Evolutionary conservation across 2,888 invertebrate genomes (phyloP), one percentile per base, ranked within the genome.

Genomic region (Scaeva pyrastri): DNA sequence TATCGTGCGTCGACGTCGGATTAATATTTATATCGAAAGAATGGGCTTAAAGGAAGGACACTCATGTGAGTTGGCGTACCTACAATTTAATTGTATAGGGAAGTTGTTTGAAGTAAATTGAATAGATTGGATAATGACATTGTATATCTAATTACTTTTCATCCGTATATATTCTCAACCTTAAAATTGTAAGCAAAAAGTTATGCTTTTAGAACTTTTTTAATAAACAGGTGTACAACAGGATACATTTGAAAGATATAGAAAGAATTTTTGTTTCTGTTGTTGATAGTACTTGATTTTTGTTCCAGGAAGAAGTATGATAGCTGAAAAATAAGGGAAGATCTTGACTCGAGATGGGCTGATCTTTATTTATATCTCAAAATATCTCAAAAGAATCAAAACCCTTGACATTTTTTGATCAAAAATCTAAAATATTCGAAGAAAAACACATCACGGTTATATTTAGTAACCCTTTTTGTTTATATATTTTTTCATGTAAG

Each of bases 401-500:
- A 31, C 31, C 31, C 31, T 31, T 31, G 31, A 31, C 31, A 5
- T 31, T 31, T 31, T 31, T 31, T 8, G 31, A 8, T 31, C 31
- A 31, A 31, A 31, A 31, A 31, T 31, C 6, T 31, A 8, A 48
- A 52, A 55, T 10, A 11, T 12, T 19, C 3, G 19, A 26, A 68
- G 55, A 19, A 79, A 77, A 81, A 85, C 68, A 70, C 36, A 60
- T 36, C 41, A 52, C 55, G 39, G 60, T 85, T 81, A 66, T 84
- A n/a, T n/a, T n/a, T n/a, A 16, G 16, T 76, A 73, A 85, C 85
- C 85, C 80, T 85, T 85, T 50, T 85, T 43, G 45, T 71, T 71
- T 78, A 56, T 78, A 74, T 82, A 66, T 79, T 60, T 79, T 19
- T 80, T 68, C 76, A 36, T 76, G 73, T 68, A 64, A 77, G 31